Conservation (phyloP, 2,113 vertebrate species). For the Laticauda colubrina region DNA sequence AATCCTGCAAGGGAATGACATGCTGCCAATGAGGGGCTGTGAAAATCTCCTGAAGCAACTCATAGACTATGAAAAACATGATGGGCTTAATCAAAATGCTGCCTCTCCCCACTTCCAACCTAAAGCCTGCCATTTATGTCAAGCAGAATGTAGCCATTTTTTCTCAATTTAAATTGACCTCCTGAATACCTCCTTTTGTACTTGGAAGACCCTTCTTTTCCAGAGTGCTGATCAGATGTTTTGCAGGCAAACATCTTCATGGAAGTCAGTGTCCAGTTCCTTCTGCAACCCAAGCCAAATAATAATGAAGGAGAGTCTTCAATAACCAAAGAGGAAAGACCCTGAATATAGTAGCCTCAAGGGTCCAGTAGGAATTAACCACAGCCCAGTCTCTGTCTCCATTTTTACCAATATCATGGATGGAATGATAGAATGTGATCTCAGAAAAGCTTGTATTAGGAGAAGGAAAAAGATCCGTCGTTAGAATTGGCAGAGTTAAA, state of each 20-base stretch:
- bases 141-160: background rate
- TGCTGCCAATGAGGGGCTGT: background rate
- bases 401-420: background rate
- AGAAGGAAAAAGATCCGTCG: background rate
- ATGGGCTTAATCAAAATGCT: background rate
- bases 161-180: background rate
- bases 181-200: background rate
- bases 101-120: background rate
- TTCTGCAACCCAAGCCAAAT: background rate
- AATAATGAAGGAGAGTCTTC: background rate
- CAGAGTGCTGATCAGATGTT: background rate
- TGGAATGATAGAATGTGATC: background rate
- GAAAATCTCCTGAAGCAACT: background rate
- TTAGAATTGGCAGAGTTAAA: background rate
- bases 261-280: background rate
- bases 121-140: background rate
- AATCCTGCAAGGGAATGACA: background rate
- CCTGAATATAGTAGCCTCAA: background rate
- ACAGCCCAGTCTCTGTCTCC: background rate
- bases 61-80: background rate
- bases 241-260: background rate
- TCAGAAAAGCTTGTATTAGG: background rate
- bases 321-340: background rate
- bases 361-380: background rate
- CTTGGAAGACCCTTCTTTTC: background rate